Conservation (phyloP, 2,113 vertebrate species). For the Eulacestoma nigropectus region DNA sequence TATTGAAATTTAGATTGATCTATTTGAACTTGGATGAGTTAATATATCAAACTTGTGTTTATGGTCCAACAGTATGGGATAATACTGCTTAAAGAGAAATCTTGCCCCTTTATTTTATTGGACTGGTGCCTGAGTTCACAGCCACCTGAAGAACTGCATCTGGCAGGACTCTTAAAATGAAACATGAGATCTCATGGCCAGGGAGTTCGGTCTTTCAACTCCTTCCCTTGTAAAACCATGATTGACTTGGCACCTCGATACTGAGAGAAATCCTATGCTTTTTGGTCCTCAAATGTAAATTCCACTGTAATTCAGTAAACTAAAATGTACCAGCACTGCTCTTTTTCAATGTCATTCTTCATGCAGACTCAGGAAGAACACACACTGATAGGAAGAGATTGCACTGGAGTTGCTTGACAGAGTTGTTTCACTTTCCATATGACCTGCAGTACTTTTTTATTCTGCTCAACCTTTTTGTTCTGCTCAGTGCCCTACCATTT, state of each 20-base stretch:
- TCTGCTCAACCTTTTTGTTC: background rate
- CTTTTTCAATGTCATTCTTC: background rate
- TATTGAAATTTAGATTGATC: background rate
- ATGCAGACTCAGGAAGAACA: background rate
- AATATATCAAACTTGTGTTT: background rate
- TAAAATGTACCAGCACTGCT: background rate
- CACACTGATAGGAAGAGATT: background rate
- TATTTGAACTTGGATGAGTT: background rate
- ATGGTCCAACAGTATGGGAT: background rate
- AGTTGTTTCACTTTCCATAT: conserved; percentile 33
- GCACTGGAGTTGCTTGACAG: background rate
- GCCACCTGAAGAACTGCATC: background rate
- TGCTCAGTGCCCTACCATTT: background rate
- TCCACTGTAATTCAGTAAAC: background rate
- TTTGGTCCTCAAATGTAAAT: background rate
- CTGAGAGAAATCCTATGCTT: background rate
- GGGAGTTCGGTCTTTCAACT: background rate
- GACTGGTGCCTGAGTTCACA: background rate
- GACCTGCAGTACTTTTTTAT: background rate
- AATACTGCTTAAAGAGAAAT: background rate
- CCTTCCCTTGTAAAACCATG: background rate
- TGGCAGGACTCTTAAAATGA: background rate
- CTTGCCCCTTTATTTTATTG: background rate
- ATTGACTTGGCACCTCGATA: background rate
- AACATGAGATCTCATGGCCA: background rate